phyloP scores from a whole-genome alignment of 2,113 vertebrate species.

The Chloropsis cyanopogon region DNA sequence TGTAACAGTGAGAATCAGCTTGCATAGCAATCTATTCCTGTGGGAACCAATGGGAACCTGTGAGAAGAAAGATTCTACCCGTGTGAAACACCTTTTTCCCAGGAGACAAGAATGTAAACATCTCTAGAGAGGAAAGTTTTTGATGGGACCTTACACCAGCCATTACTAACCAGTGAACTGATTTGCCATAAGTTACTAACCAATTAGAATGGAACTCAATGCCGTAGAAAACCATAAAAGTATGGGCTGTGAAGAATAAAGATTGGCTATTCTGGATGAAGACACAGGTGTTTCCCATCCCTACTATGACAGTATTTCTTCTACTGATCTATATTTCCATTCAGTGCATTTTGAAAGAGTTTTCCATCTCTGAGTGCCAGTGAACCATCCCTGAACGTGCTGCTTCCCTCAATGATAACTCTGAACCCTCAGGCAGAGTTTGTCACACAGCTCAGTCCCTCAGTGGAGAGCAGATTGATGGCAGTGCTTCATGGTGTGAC shows the following conservation, averaged over 20 bases:
- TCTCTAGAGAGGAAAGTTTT: not conserved
- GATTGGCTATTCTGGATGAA: not conserved
- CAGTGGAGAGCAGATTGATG: not conserved
- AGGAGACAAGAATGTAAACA: not conserved
- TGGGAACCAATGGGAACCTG: not conserved
- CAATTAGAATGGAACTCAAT: not conserved
- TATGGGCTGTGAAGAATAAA: not conserved
- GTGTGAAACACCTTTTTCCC: not conserved
- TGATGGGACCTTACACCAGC: no score
- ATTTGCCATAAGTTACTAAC: no score
- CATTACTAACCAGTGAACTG: not conserved
- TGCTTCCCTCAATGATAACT: accelerated
- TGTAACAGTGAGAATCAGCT: not conserved
- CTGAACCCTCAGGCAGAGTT: not conserved
- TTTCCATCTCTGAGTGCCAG: not conserved
- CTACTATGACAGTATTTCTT: not conserved
- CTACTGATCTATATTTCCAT: not conserved
- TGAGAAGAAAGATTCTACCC: not conserved
- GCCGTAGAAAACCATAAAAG: not conserved
- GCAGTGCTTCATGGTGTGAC: not conserved
- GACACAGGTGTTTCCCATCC: not conserved
- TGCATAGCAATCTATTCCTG: not conserved
- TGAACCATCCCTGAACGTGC: not conserved
- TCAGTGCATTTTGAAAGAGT: not conserved
- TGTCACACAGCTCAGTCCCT: not conserved